Base-by-base conservation (phyloP, 2,797 vertebrate species). In the Triplophysa yarkandensis region DNA sequence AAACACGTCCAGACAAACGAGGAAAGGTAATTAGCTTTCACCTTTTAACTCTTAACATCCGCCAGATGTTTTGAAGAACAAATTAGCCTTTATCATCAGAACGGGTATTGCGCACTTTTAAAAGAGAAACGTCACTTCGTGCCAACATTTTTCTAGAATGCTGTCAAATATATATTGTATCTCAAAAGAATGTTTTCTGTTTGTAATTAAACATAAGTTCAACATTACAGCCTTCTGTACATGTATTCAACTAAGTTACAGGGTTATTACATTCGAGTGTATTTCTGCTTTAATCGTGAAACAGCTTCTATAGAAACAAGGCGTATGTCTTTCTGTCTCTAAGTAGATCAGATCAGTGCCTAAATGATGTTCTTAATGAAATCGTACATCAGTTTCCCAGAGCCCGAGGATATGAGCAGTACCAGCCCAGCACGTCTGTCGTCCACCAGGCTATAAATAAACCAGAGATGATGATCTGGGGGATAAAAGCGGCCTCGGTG, bases 401-500 rank as follows among this genome's bases (percentile, higher is more conserved):
- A 70, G 52, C 73, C 72, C 3, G 52, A 58, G 69, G 67, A 71
- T 60, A 57, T 58, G 64, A 70, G 44, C 36, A 13, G 57, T 66
- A 69, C 19, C 64, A 70, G 44, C 36, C 21, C 41, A 55, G 30
- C 39, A 23, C 75, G 55, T 34, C 57, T 32, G 57, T 39, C 16
- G 5, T 70, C 48, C 66, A 65, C 25, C 1, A 3, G 2, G 21
- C 78, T 83, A 73, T 70, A 69, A 77, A 78, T 79, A 75, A 39
- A 77, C 54, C 57, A 39, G 28, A 52, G 71, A 69, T 36, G 71
- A 74, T 81, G 79, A 76, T 82, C 72, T 80, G 41, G 46, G 81
- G 62, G 80, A 74, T 78, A 76, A 78, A 74, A 79, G 65, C 52
- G 65, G 71, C 72, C 68, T 77, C 68, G 62, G 78, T 74, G 71